Percentiles rank a stretch among this genome's conserved stretches.
Evolutionary conservation across 2,113 vertebrate species (phyloP).

Genomic region (Tichodroma muraria): DNA sequence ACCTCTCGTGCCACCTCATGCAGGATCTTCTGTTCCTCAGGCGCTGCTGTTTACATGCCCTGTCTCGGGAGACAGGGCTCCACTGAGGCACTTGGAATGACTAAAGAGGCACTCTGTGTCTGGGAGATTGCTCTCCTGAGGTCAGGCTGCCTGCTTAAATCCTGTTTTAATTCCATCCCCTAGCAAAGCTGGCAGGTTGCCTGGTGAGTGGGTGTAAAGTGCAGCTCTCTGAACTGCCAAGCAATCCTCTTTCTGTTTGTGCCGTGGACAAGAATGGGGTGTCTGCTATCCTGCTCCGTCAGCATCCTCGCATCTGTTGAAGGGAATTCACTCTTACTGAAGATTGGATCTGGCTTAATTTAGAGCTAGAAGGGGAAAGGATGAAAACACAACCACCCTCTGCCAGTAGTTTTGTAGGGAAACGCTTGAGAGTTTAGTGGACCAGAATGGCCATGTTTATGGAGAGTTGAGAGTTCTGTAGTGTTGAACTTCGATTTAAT

Average conservation of each 20-base stretch:
- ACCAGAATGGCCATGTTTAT: background rate
- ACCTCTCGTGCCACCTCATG: background rate
- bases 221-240: background rate
- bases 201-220: slow-evolving; percentile 27
- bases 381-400: background rate
- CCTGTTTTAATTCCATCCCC: slow-evolving; percentile 24
- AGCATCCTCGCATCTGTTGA: background rate
- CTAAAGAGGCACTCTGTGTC: background rate
- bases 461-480: background rate
- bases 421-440: background rate
- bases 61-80: background rate
- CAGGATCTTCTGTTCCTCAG: background rate
- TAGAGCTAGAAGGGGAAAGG: background rate
- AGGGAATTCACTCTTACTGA: background rate
- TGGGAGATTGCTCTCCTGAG: slow-evolving; percentile 14
- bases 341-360: background rate
- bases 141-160: slow-evolving; percentile 28
- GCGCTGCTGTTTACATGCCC: background rate
- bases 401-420: background rate
- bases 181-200: slow-evolving; percentile 1
- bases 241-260: background rate
- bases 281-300: background rate
- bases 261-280: background rate
- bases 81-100: background rate
- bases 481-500: background rate